Evolutionary conservation across 2,113 vertebrate genomes (phyloP).

Genomic region (Tringa solitaria): DNA sequence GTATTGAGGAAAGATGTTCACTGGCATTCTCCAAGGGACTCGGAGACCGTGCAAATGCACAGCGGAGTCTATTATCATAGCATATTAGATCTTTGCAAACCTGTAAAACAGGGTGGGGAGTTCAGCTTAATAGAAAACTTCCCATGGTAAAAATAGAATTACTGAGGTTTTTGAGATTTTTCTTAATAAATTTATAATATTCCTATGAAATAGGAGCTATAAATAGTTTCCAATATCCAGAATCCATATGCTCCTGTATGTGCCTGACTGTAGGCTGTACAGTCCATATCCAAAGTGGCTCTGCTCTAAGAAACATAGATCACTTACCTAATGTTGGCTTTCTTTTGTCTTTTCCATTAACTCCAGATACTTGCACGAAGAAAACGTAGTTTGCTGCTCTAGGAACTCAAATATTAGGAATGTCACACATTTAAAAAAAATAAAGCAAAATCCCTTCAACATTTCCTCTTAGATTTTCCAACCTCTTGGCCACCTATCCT

Average conservation of each 20-base stretch:
- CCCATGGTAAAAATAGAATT: background rate
- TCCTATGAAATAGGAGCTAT: fast-evolving
- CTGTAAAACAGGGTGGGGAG: background rate
- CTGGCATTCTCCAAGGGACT: background rate
- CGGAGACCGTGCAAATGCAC: fast-evolving
- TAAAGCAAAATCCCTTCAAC: background rate
- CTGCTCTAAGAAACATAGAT: background rate
- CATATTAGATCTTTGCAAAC: background rate
- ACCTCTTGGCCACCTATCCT: slow-evolving; percentile 43
- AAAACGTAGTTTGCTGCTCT: background rate
- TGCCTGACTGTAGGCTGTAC: fast-evolving
- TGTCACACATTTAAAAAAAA: background rate
- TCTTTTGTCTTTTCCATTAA: background rate
- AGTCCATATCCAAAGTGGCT: background rate
- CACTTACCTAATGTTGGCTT: background rate
- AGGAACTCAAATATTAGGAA: background rate
- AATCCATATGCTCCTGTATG: background rate
- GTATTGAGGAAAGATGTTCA: background rate
- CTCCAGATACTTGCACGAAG: background rate
- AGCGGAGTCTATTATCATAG: background rate
- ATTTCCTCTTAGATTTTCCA: background rate
- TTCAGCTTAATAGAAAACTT: background rate
- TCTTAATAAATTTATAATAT: background rate
- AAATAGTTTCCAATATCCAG: background rate
- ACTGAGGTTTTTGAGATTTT: background rate